Conservation (phyloP, 2,888 invertebrate genomes). For the Lumbricus terrestris region DNA sequence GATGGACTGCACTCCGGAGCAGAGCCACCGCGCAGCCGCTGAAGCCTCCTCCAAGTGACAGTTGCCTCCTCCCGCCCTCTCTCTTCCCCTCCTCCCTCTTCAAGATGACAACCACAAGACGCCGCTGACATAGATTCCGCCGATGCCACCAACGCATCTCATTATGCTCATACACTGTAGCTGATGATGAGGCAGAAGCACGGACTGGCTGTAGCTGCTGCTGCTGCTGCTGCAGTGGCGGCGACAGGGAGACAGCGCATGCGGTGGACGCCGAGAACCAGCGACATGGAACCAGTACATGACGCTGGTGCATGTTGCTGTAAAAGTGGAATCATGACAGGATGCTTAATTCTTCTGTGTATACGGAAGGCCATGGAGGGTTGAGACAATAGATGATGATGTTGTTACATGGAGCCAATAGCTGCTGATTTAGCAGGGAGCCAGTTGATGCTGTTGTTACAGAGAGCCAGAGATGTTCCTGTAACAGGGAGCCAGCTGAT, state of each 20-base stretch:
- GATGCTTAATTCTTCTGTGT: too few species aligned
- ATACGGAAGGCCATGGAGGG: too few species aligned
- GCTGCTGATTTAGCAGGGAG: too few species aligned
- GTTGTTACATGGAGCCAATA: too few species aligned
- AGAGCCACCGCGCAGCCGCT: neutral
- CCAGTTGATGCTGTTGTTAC: neutral
- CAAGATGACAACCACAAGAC: constrained; percentile 3
- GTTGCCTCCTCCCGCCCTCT: neutral
- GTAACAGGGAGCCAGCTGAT: neutral
- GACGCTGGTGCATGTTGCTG: too few species aligned
- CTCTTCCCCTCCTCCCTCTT: neutral
- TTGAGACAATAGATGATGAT: too few species aligned
- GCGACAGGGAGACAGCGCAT: neutral
- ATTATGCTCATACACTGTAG: neutral
- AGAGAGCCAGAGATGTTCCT: neutral
- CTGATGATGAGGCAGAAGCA: neutral
- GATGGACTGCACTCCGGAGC: neutral
- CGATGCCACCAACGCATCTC: neutral
- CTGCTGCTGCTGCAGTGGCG: neutral
- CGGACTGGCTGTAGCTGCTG: too few species aligned
- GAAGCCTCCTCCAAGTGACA: constrained; percentile 3
- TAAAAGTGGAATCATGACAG: too few species aligned
- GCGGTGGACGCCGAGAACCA: neutral
- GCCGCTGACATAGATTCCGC: neutral
- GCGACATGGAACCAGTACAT: neutral